These are phyloP conservation scores for Agonum fuliginosum DNA, from an alignment of 2,888 invertebrate species.

Conservation along the genomic window DNA sequence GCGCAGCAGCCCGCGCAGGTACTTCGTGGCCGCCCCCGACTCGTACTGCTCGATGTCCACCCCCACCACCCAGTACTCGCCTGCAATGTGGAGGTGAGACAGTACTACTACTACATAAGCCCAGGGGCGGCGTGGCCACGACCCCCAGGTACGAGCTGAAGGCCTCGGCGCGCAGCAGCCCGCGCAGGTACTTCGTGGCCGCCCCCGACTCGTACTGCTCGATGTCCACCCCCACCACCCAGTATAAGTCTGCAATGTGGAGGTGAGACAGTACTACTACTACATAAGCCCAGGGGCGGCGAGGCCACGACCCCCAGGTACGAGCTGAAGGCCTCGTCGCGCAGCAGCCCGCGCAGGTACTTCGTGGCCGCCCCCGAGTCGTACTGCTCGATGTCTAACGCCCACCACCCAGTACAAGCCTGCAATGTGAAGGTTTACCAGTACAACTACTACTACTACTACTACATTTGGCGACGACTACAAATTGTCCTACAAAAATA, in stretches of 20 bases:
- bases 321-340: constrained; percentile 83
- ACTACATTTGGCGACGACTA: no score
- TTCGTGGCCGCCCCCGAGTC: constrained; percentile 84
- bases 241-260: constrained; percentile 86
- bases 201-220: constrained; percentile 88
- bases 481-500: no score
- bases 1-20: constrained; percentile 84
- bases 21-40: constrained; percentile 83
- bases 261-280: no score
- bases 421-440: constrained; percentile 68
- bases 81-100: constrained; percentile 71
- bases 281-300: constrained; percentile 82
- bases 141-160: constrained; percentile 90
- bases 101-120: no score
- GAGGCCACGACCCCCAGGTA: constrained; percentile 89
- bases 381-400: constrained; percentile 93
- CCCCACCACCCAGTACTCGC: constrained; percentile 96
- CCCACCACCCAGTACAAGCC: constrained; percentile 97
- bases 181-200: constrained; percentile 87
- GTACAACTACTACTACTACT: no score
- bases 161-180: constrained; percentile 81
- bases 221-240: constrained; percentile 93
- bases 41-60: constrained; percentile 94
- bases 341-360: constrained; percentile 86
- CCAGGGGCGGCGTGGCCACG: constrained; percentile 83